These are phyloP conservation scores for Leptinotarsa tumamoca DNA, from an alignment of 2,888 invertebrate species.

Conservation along the genomic window DNA sequence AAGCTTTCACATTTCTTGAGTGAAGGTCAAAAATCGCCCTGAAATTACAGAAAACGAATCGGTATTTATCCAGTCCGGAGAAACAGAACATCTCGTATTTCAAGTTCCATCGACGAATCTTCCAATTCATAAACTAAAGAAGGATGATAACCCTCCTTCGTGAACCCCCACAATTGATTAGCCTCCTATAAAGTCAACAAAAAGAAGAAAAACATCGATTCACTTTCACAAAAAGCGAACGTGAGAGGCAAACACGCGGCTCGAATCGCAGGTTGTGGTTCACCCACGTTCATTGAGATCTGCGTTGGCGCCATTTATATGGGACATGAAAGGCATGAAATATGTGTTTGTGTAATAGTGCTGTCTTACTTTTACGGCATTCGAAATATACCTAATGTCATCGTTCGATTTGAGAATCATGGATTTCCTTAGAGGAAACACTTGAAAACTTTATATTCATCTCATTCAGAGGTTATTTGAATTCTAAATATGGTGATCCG, in stretches of 20 bases:
- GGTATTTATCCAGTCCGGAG: neutral
- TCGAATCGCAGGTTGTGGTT: conserved; percentile 21
- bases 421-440: neutral
- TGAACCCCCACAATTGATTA: neutral
- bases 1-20: too few relatives aligned
- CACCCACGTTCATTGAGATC: conserved; percentile 39
- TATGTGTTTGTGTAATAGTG: conserved; percentile 33
- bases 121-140: neutral
- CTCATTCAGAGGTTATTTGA: too few relatives aligned
- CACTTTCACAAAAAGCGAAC: conserved; percentile 16
- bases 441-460: neutral
- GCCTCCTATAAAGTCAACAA: neutral
- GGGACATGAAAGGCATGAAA: conserved; percentile 37
- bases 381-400: conserved; percentile 2
- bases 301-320: conserved; percentile 43
- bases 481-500: too few relatives aligned
- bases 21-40: too few relatives aligned
- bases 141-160: neutral
- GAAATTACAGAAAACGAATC: too few relatives aligned
- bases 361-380: conserved; percentile 32
- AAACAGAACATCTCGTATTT: neutral
- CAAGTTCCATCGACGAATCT: neutral
- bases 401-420: neutral
- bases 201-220: conserved; percentile 7
- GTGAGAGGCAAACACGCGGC: conserved; percentile 14